Conservation (phyloP, 2,113 vertebrate genomes). For the Cottus gobio region DNA sequence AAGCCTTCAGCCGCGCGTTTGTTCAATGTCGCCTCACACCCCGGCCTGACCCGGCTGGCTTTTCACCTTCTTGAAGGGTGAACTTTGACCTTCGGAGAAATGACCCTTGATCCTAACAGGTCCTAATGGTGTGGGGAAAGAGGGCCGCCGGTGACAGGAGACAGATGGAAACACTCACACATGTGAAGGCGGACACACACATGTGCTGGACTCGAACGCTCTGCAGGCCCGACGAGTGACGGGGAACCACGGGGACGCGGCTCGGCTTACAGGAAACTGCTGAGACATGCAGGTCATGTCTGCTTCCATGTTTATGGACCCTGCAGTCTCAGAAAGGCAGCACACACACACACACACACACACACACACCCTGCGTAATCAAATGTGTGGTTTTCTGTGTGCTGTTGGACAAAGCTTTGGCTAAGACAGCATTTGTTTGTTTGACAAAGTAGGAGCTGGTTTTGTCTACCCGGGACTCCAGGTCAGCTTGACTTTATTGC, state of each 20-base stretch:
- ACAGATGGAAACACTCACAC: slow-evolving; percentile 73
- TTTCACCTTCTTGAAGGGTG: slow-evolving; percentile 70
- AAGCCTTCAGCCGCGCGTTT: slow-evolving; percentile 66
- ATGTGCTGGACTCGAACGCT: slow-evolving; percentile 54
- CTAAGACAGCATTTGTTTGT: slow-evolving; percentile 35
- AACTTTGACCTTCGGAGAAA: slow-evolving; percentile 70
- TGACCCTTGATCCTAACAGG: slow-evolving; percentile 76
- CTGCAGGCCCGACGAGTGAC: slow-evolving; percentile 69
- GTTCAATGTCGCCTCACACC: slow-evolving; percentile 78
- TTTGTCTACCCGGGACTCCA: slow-evolving; percentile 19
- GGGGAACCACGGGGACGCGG: slow-evolving; percentile 52
- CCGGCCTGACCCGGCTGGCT: slow-evolving; percentile 54
- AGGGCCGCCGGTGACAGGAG: slow-evolving; percentile 74
- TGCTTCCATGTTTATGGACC: slow-evolving; percentile 73
- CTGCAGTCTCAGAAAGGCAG: slow-evolving; percentile 55
- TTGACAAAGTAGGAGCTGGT: slow-evolving; percentile 47
- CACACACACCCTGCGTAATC: slow-evolving; percentile 23
- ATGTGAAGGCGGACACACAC: slow-evolving; percentile 58
- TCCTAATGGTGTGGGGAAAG: slow-evolving; percentile 73
- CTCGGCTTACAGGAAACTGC: slow-evolving; percentile 78
- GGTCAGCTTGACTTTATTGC: slow-evolving; percentile 56
- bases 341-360: slow-evolving; percentile 30
- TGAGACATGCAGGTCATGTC: slow-evolving; percentile 77
- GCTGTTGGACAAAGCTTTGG: slow-evolving; percentile 43
- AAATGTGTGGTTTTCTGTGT: slow-evolving; percentile 45